phyloP scores from a whole-genome alignment of 2,113 vertebrate genomes.

The Scartelaos histophorus region DNA sequence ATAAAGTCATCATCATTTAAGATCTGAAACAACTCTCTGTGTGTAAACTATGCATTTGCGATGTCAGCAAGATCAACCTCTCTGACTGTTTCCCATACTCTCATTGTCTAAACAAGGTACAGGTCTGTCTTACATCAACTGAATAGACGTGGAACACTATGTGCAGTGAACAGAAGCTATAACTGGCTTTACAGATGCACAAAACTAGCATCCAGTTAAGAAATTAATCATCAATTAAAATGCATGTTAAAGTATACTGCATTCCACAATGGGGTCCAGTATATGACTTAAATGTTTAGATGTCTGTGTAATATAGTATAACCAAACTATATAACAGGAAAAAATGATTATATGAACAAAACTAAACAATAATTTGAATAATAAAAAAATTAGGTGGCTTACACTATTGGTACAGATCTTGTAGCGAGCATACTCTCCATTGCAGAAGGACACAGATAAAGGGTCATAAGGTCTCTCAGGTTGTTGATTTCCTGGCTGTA shows the following conservation, averaged over 20 bases:
- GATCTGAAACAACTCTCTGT: not conserved
- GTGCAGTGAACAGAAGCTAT: conserved; percentile 40
- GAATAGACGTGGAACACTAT: conserved; percentile 32
- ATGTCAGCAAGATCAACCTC: conserved; percentile 24
- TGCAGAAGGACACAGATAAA: conserved; percentile 70
- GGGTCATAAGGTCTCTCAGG: conserved; percentile 54
- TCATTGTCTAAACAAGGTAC: conserved; percentile 47
- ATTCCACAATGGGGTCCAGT: not conserved
- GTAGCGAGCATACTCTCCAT: conserved; percentile 77
- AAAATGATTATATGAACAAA: no score
- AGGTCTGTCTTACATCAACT: conserved; percentile 42
- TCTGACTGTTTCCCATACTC: conserved; percentile 30
- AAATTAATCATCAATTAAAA: not conserved
- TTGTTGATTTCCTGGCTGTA: conserved; percentile 58
- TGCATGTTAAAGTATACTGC: not conserved
- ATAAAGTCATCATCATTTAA: conserved; percentile 10
- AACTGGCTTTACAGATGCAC: not conserved
- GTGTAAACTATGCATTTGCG: conserved; percentile 9
- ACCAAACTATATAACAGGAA: no score
- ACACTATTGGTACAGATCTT: conserved; percentile 88
- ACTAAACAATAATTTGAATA: no score
- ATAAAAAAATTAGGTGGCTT: conserved; percentile 48
- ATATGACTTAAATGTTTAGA: no score
- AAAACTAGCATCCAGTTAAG: not conserved
- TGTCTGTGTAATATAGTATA: no score